phyloP scores from a whole-genome alignment of 2,888 invertebrate species.

The Ganaspis brasiliensis region DNA sequence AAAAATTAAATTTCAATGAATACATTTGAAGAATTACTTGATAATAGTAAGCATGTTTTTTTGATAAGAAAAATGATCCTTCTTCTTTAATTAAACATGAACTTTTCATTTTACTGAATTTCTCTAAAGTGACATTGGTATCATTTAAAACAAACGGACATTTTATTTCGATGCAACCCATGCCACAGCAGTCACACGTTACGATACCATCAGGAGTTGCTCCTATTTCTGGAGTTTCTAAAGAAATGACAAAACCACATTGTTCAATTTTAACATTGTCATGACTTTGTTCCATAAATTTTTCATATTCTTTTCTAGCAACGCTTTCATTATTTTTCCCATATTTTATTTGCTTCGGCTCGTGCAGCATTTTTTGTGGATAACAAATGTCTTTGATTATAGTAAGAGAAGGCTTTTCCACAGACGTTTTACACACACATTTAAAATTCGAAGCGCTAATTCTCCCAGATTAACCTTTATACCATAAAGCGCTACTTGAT shows the following conservation, averaged over 20 bases:
- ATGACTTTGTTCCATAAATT: constrained; percentile 14
- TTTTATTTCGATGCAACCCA: not conserved
- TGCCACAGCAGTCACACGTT: constrained; percentile 13
- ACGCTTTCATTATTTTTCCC: not conserved
- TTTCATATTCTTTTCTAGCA: not conserved
- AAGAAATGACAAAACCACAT: not conserved
- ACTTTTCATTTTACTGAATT: constrained; percentile 1
- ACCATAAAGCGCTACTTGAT: not conserved
- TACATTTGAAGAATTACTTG: constrained; percentile 1
- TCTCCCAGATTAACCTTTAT: not conserved
- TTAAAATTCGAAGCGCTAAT: not conserved
- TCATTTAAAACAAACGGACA: constrained; percentile 10
- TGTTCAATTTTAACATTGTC: not conserved
- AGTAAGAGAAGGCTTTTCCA: not conserved
- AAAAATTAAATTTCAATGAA: not conserved
- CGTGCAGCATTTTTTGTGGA: not conserved
- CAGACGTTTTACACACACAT: not conserved
- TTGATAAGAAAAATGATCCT: not conserved
- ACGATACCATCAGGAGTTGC: not conserved
- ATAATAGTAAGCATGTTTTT: not conserved
- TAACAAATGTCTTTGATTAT: not conserved
- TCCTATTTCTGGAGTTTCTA: not conserved
- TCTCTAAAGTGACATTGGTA: not conserved
- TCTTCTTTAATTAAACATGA: not conserved
- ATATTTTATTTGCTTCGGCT: constrained; percentile 3